phyloP scores from a whole-genome alignment of 2,113 vertebrate species.

The Scartelaos histophorus region DNA sequence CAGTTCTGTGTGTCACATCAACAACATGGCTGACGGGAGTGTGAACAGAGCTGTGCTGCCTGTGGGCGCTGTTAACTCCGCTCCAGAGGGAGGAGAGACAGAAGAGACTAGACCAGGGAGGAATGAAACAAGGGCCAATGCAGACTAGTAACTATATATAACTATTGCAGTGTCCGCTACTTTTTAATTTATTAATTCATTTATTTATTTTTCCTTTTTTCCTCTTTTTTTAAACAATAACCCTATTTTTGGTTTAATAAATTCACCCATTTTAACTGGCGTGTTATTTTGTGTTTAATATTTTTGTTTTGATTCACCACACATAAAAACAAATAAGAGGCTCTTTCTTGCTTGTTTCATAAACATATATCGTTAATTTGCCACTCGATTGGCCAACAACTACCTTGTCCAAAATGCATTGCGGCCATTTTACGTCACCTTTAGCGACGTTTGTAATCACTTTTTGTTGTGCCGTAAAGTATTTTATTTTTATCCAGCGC shows the following conservation, averaged over 20 bases:
- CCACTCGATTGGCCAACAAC: conserved; percentile 1
- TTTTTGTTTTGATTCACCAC: background rate
- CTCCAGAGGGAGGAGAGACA: conserved; percentile 53
- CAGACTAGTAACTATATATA: background rate
- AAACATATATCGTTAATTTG: background rate
- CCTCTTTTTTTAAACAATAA: too few species aligned
- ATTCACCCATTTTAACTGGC: background rate
- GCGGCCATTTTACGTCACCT: conserved; percentile 10
- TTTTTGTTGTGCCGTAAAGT: conserved; percentile 23
- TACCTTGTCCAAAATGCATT: conserved; percentile 41
- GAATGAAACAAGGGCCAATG: background rate
- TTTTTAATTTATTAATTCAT: background rate
- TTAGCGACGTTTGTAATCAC: conserved; percentile 33
- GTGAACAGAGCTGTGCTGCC: conserved; percentile 19
- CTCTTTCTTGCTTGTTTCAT: background rate
- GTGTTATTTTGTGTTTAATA: background rate
- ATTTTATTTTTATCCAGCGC: background rate
- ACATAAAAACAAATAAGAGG: background rate
- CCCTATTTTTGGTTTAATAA: too few species aligned
- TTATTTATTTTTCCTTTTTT: background rate
- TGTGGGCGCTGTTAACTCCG: conserved; percentile 43
- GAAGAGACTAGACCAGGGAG: conserved; percentile 16
- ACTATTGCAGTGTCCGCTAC: background rate
- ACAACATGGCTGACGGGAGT: conserved; percentile 75
- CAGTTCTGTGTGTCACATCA: conserved; percentile 69